Evolutionary conservation across 2,113 vertebrate species (phyloP).

Genomic region (Pelecanus crispus): DNA sequence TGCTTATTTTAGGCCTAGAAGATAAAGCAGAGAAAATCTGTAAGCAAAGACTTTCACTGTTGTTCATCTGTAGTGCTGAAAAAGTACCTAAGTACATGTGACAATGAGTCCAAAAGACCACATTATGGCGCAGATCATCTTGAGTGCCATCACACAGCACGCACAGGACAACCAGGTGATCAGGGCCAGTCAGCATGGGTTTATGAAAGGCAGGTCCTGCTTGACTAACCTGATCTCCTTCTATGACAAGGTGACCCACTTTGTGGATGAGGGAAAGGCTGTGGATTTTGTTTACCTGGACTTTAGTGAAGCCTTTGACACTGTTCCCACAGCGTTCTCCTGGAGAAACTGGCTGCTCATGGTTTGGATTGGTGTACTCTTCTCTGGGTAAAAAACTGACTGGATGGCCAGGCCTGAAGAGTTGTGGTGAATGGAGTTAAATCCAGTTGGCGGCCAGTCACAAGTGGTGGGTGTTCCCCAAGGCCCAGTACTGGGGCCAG

Average conservation of each 20-base stretch:
- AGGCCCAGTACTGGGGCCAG: fast-evolving
- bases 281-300: background rate
- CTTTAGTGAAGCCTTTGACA: background rate
- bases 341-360: background rate
- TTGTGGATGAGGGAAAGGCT: background rate
- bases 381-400: fast-evolving
- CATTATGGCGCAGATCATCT: background rate
- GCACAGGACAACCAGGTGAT: background rate
- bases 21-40: background rate
- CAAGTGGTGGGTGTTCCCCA: background rate
- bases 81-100: fast-evolving
- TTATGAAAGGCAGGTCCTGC: background rate
- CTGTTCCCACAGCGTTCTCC: background rate
- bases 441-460: fast-evolving
- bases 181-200: background rate
- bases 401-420: background rate
- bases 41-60: background rate
- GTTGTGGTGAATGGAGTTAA: background rate
- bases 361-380: background rate
- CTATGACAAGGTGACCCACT: background rate
- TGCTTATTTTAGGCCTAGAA: background rate
- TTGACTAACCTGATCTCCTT: background rate
- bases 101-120: background rate
- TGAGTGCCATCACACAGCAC: background rate
- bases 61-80: background rate